These are phyloP conservation scores for Himalopsyche anomala DNA, from an alignment of 2,888 invertebrate genomes.

Conservation along the genomic window DNA sequence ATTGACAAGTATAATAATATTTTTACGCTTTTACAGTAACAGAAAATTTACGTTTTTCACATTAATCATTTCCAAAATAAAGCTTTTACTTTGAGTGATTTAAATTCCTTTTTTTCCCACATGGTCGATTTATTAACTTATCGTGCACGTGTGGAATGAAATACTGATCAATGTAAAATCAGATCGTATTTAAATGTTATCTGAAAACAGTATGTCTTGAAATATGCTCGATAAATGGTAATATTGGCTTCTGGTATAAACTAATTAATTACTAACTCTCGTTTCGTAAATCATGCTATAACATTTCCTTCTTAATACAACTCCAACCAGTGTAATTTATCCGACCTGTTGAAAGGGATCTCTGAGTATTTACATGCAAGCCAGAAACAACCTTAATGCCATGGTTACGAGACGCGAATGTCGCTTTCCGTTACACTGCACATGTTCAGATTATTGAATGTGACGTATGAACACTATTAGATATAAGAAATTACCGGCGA, in stretches of 20 bases:
- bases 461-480: slow-evolving; percentile 58
- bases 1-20: too few species aligned
- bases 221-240: too few species aligned
- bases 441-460: slow-evolving; percentile 51
- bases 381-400: not conserved
- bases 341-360: slow-evolving; percentile 14
- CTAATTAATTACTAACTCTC: not conserved
- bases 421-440: not conserved
- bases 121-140: too few species aligned
- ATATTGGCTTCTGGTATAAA: not conserved
- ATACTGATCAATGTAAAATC: too few species aligned
- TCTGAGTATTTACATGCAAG: not conserved
- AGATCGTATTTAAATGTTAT: too few species aligned
- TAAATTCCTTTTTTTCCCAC: too few species aligned
- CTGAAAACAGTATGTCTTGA: too few species aligned
- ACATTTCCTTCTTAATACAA: slow-evolving; percentile 23
- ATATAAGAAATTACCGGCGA: slow-evolving; percentile 61
- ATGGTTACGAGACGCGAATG: not conserved
- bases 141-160: too few species aligned
- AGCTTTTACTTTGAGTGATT: too few species aligned
- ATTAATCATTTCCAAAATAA: too few species aligned
- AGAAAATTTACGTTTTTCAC: too few species aligned
- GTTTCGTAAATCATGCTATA: not conserved
- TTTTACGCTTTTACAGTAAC: too few species aligned
- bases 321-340: slow-evolving; percentile 53